Evolutionary conservation across 2,797 vertebrate genomes (phyloP).

Genomic region (Adrianichthys oophorus): DNA sequence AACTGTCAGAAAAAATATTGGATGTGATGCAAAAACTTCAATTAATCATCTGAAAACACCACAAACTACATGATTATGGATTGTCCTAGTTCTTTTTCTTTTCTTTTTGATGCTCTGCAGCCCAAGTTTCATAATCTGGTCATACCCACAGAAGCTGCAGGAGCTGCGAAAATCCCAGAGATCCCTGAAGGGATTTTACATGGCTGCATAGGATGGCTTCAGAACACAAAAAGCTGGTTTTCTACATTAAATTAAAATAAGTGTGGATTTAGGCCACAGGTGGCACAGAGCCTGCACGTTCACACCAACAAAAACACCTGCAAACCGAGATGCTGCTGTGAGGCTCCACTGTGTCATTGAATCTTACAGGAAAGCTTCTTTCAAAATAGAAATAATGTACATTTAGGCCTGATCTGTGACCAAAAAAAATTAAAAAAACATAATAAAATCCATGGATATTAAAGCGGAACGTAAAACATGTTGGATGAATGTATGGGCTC

Average conservation of each 20-base stretch:
- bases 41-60: too few relatives aligned
- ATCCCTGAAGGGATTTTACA: too few relatives aligned
- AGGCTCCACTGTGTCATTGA: neutral
- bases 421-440: neutral
- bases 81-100: too few relatives aligned
- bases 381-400: slow-evolving; percentile 36
- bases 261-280: slow-evolving; percentile 66
- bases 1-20: too few relatives aligned
- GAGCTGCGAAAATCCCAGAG: too few relatives aligned
- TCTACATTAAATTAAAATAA: neutral
- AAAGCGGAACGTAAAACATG: neutral
- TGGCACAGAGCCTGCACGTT: slow-evolving; percentile 41
- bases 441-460: neutral
- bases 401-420: slow-evolving; percentile 34
- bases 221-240: neutral
- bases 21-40: too few relatives aligned
- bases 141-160: too few relatives aligned
- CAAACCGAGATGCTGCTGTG: slow-evolving; percentile 6
- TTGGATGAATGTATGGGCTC: slow-evolving; percentile 8
- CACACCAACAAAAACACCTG: slow-evolving; percentile 4
- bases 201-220: too few relatives aligned
- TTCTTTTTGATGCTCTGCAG: too few relatives aligned
- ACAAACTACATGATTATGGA: too few relatives aligned
- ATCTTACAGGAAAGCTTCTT: slow-evolving; percentile 10
- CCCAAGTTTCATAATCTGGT: too few relatives aligned